A percentile compares a stretch with the other conserved stretches of the same genome.
phyloP scores from a whole-genome alignment of 2,888 invertebrate genomes.

The Euplexia lucipara region DNA sequence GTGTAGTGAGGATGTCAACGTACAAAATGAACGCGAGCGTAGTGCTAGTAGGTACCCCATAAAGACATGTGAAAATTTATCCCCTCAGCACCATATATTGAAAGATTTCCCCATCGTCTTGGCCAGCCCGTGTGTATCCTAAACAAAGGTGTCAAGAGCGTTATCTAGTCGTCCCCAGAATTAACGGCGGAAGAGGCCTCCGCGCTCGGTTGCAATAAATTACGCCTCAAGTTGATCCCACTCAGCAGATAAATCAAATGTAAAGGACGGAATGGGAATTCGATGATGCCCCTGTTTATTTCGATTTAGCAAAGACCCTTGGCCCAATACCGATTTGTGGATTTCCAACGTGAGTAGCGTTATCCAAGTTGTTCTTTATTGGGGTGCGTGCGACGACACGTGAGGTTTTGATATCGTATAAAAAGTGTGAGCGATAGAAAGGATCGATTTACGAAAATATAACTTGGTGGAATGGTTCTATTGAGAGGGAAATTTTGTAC shows the following conservation, averaged over 20 bases:
- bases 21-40: too few species aligned
- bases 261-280: constrained; percentile 81
- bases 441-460: constrained; percentile 28
- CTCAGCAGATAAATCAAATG: constrained; percentile 87
- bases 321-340: constrained; percentile 71
- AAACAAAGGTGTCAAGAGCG: constrained; percentile 78
- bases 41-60: not conserved
- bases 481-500: constrained; percentile 4
- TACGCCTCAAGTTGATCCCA: constrained; percentile 82
- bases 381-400: constrained; percentile 58
- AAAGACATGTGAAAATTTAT: constrained; percentile 15
- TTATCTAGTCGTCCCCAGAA: constrained; percentile 81
- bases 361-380: constrained; percentile 70
- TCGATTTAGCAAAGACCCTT: constrained; percentile 73
- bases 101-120: constrained; percentile 44
- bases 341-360: constrained; percentile 72
- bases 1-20: too few species aligned
- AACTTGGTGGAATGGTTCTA: constrained; percentile 29
- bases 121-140: constrained; percentile 59
- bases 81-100: constrained; percentile 16
- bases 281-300: constrained; percentile 81
- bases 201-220: constrained; percentile 80
- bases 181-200: constrained; percentile 79
- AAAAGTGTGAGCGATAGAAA: constrained; percentile 35
- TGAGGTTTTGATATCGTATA: constrained; percentile 48